Percentiles rank a stretch among this genome's conserved stretches.
Evolutionary conservation across 2,797 vertebrate species (phyloP).

Genomic region (Pagetopsis macropterus): DNA sequence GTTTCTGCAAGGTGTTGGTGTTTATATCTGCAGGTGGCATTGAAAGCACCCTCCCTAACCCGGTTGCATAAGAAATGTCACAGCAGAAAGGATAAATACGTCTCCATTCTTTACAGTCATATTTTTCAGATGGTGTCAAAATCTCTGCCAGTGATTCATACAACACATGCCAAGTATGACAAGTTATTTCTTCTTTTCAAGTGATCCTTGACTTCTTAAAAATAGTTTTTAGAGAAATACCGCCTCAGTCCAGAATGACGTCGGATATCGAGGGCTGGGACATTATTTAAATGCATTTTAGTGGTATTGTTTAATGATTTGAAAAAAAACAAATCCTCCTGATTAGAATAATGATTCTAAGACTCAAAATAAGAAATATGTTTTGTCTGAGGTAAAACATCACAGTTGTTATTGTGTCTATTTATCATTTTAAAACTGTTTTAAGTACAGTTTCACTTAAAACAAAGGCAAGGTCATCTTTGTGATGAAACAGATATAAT

Average conservation of each 20-base stretch:
- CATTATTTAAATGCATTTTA: neutral
- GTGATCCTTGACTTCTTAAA: slow-evolving; percentile 17
- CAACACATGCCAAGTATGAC: neutral
- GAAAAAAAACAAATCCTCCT: neutral
- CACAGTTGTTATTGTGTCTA: too few relatives aligned
- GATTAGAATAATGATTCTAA: neutral
- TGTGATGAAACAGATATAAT: neutral
- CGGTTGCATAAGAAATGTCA: slow-evolving; percentile 5
- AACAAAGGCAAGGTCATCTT: slow-evolving; percentile 8
- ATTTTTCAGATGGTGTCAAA: slow-evolving; percentile 13
- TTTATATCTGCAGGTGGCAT: slow-evolving; percentile 19
- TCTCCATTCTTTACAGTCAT: slow-evolving; percentile 11
- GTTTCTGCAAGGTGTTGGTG: slow-evolving; percentile 7
- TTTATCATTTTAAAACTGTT: neutral
- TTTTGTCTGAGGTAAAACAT: neutral
- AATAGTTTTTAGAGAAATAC: neutral
- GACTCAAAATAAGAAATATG: neutral
- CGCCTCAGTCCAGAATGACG: neutral
- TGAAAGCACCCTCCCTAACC: slow-evolving; percentile 7
- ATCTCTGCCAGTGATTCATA: neutral
- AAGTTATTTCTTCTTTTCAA: slow-evolving; percentile 9
- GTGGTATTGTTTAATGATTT: neutral
- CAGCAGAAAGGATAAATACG: slow-evolving; percentile 3
- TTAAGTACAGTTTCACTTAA: neutral
- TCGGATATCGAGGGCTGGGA: neutral